Base-by-base conservation (phyloP, 92 coral and sea anemone genomes). In the Parazoanthus swiftii region DNA sequence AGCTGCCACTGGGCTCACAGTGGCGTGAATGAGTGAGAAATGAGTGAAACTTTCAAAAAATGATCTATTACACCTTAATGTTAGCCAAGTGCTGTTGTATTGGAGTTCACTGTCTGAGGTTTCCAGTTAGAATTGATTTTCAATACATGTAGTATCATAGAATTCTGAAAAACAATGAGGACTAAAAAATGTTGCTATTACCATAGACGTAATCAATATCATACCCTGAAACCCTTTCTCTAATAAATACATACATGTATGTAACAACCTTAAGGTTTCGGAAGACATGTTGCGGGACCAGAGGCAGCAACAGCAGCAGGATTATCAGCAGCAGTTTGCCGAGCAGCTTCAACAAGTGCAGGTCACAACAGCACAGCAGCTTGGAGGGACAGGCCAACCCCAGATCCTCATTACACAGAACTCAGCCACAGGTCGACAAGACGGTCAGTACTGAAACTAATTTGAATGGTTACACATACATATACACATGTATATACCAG, bases 401-500 rank as follows among this genome's bases (percentile, higher is more conserved):
- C 94, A 92, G 86, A 92, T 92, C 14, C 88, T 92, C 23, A 92
- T 92, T 84, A 92, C 94, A 23, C 94, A 89, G 86, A 90, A 90
- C 44, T 65, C 94, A 44, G 88, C 92, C 5, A 20, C 89, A 74
- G 94, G 94, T 37, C 77, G 92, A 89, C 92, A 89, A 21, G 94
- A 92, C 68, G 94, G 93, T 91, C 21, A 74, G 65, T 20, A 5
- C 18, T 67, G n/a, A 43, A 5, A 29, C 33, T 29, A 29, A 15
- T 70, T 29, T 8, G 26, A 8, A 16, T 39, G 7, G 35, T 11
- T 51, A 51, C 58, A 51, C 13, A 51, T 10, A 9, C 13, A 51
- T 10, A 51, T 15, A 51, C 16, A 11, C 13, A 8, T 51, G 11
- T 15, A 73, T 73, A 44, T 9, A 44, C 7, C 8, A 44, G 6